These are phyloP conservation scores for Semnornis frantzii DNA, from an alignment of 2,113 vertebrate genomes.

Conservation along the genomic window DNA sequence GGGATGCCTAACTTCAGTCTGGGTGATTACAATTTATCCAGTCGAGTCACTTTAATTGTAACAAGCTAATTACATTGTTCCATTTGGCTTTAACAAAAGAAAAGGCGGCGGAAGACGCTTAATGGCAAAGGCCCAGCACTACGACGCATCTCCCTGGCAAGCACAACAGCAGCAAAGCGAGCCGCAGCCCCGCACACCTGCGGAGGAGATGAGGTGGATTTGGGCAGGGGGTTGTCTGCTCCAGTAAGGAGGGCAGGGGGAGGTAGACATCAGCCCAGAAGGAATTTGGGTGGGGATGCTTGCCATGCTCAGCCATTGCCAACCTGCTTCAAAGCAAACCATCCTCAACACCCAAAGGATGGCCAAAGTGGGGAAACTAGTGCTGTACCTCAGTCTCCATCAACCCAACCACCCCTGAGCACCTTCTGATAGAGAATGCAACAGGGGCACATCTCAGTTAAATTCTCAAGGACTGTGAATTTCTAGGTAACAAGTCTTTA, in stretches of 20 bases:
- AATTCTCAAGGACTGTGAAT: not conserved
- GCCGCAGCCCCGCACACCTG: not conserved
- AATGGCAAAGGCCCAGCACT: slow-evolving; percentile 76
- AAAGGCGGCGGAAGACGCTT: slow-evolving; percentile 84
- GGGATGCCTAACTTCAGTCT: slow-evolving; percentile 99
- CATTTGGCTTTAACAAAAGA: slow-evolving; percentile 99
- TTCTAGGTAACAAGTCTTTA: not conserved
- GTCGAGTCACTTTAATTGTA: slow-evolving; percentile 99
- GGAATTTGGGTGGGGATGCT: not conserved
- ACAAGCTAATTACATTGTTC: slow-evolving; percentile 99
- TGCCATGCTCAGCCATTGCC: accelerated
- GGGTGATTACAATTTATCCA: slow-evolving; percentile 99
- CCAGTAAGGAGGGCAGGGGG: not conserved
- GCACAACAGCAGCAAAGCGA: not conserved
- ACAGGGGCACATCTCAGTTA: not conserved
- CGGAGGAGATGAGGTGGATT: accelerated
- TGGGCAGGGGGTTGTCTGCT: not conserved
- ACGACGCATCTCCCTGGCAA: not conserved
- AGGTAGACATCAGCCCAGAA: not conserved
- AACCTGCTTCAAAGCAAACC: accelerated
- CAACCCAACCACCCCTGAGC: accelerated
- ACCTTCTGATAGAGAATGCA: accelerated
- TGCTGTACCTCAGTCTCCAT: accelerated
- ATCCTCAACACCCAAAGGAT: accelerated
- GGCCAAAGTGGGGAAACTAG: no score